These are phyloP conservation scores for Amblyopsis rosae DNA, from an alignment of 2,113 vertebrate species.

Conservation along the genomic window DNA sequence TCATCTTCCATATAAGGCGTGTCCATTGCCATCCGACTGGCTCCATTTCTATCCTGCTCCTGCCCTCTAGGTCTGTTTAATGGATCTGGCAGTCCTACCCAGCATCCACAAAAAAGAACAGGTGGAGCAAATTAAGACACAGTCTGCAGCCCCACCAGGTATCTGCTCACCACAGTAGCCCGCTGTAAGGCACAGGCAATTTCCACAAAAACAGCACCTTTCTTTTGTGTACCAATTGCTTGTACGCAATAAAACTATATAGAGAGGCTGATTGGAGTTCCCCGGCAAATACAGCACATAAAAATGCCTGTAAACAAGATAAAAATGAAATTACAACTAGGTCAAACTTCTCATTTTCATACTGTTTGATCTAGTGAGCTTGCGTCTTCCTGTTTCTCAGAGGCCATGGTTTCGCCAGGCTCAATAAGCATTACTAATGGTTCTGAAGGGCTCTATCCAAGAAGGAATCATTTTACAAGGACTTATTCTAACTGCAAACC, in stretches of 20 bases:
- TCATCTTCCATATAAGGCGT: constrained; percentile 55
- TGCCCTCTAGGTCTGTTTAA: constrained; percentile 82
- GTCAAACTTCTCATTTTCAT: constrained; percentile 32
- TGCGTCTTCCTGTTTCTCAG: constrained; percentile 2
- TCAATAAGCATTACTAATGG: constrained; percentile 53
- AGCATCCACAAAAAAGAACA: constrained; percentile 72
- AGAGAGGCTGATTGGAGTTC: constrained; percentile 32
- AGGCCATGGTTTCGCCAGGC: constrained; percentile 16
- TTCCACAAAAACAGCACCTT: constrained; percentile 62
- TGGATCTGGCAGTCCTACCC: constrained; percentile 81
- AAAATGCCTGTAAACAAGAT: not conserved
- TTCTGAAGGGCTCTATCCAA: constrained; percentile 22
- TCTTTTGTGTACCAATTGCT: constrained; percentile 61
- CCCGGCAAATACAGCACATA: constrained; percentile 56
- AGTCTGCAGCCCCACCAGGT: constrained; percentile 65
- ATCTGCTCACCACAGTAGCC: constrained; percentile 65
- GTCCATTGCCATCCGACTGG: constrained; percentile 71
- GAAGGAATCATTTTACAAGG: constrained; percentile 35
- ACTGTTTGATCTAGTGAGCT: not conserved
- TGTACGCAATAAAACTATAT: constrained; percentile 55
- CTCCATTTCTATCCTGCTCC: constrained; percentile 57
- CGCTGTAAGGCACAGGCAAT: constrained; percentile 72
- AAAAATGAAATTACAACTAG: constrained; percentile 41
- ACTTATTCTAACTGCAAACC: constrained; percentile 41
- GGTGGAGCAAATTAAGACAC: constrained; percentile 80